These are phyloP conservation scores for Ormyrus nitidulus DNA, from an alignment of 2,888 invertebrate species.

Conservation along the genomic window DNA sequence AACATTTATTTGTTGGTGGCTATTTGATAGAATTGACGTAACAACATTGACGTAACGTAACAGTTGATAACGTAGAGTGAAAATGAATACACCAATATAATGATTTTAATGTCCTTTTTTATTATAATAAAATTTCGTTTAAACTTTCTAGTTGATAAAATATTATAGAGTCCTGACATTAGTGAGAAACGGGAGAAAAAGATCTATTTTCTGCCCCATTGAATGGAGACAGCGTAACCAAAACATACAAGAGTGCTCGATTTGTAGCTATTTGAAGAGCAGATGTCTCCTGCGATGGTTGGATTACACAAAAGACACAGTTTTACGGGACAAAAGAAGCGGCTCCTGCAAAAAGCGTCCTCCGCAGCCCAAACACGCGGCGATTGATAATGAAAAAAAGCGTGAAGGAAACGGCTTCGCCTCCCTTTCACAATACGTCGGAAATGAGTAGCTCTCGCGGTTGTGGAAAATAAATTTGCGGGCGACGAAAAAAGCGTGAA, in stretches of 20 bases:
- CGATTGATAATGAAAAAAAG: conserved; percentile 35
- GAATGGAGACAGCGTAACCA: too few species aligned
- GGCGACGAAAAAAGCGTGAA: conserved; percentile 26
- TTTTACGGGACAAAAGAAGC: conserved; percentile 17
- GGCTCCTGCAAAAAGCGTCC: background rate
- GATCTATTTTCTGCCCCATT: too few species aligned
- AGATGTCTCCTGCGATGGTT: conserved; percentile 34
- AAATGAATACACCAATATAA: too few species aligned
- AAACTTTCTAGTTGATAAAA: too few species aligned
- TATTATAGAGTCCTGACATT: too few species aligned
- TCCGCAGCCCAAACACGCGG: background rate
- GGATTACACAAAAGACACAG: conserved; percentile 41
- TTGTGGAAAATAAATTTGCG: conserved; percentile 26
- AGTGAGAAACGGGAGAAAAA: too few species aligned
- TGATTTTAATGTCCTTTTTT: too few species aligned
- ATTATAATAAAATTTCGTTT: too few species aligned
- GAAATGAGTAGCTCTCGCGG: conserved; percentile 36
- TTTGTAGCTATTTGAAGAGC: conserved; percentile 35
- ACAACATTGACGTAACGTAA: too few species aligned
- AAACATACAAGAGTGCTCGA: conserved; percentile 8
- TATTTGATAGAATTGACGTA: too few species aligned
- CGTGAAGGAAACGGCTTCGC: background rate
- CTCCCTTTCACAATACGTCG: conserved; percentile 23
- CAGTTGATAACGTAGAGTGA: too few species aligned
- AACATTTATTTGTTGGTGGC: too few species aligned